Conservation (phyloP, 1,140 invertebrate species). For the Musca domestica region DNA sequence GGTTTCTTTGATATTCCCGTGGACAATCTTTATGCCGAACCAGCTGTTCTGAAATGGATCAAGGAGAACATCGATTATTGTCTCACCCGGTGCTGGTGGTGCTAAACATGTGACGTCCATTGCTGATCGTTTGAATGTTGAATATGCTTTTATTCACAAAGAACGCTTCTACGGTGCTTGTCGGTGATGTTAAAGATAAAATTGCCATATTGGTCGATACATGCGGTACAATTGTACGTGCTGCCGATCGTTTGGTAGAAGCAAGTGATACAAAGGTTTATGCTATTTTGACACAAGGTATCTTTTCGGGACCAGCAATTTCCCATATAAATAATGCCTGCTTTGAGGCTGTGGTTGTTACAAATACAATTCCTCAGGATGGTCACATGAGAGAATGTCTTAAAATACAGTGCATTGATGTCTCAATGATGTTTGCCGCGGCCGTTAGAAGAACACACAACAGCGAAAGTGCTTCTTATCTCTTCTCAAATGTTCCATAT, state of each 20-base stretch:
- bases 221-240: slow-evolving; percentile 97
- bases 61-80: slow-evolving; percentile 98
- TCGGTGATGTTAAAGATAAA: too few relatives aligned
- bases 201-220: slow-evolving; percentile 97
- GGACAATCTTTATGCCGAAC: too few relatives aligned
- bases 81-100: slow-evolving; percentile 98
- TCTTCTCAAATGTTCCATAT: too few relatives aligned
- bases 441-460: slow-evolving; percentile 95
- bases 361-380: too few relatives aligned
- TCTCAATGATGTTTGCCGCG: slow-evolving; percentile 97
- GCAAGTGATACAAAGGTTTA: slow-evolving; percentile 88
- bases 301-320: too few relatives aligned
- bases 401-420: slow-evolving; percentile 95
- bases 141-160: slow-evolving; percentile 99
- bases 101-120: slow-evolving; percentile 94
- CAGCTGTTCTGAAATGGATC: slow-evolving; percentile 98
- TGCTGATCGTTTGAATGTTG: slow-evolving; percentile 93
- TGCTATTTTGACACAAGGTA: too few relatives aligned
- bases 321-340: too few relatives aligned
- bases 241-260: slow-evolving; percentile 92
- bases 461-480: slow-evolving; percentile 93
- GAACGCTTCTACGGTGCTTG: slow-evolving; percentile 95
- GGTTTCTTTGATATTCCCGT: too few relatives aligned
- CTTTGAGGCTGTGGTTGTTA: too few relatives aligned
- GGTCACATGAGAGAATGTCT: too few relatives aligned